Conservation (phyloP, 1,140 invertebrate genomes). For the Galendromus occidentalis region DNA sequence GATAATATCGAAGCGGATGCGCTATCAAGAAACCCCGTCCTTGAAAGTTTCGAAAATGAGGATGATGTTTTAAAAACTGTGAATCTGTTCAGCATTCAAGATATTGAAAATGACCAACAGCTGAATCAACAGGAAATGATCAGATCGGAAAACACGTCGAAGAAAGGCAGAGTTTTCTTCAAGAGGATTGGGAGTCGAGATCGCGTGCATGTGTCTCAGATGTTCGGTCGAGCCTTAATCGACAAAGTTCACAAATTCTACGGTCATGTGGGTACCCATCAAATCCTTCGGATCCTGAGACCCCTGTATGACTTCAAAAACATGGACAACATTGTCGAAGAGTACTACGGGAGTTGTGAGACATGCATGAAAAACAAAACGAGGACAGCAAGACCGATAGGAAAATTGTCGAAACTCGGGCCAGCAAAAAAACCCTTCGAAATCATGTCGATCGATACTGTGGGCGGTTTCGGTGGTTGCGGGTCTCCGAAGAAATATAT, state of each 20-base stretch:
- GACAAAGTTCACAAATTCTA: constrained; percentile 11
- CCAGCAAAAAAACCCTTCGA: no score
- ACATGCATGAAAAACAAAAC: constrained; percentile 9
- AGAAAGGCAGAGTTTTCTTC: neutral
- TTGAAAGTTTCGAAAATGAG: no score
- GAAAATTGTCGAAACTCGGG: no score
- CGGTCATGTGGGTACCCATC: constrained; percentile 11
- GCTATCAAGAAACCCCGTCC: no score
- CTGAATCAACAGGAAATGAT: no score
- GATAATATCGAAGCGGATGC: no score
- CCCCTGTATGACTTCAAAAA: neutral
- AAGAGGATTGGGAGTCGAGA: neutral
- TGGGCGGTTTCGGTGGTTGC: no score
- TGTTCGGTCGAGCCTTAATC: neutral
- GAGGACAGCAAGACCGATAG: neutral
- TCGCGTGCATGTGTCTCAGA: neutral
- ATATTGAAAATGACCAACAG: no score
- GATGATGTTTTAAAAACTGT: no score
- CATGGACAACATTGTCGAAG: neutral
- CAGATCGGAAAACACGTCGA: neutral
- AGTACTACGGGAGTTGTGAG: neutral
- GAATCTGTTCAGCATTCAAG: no score
- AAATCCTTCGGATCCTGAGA: neutral
- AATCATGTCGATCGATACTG: no score
- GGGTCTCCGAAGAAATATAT: no score